These are phyloP conservation scores for Malurus elegans DNA, from an alignment of 2,113 vertebrate genomes.

Conservation along the genomic window DNA sequence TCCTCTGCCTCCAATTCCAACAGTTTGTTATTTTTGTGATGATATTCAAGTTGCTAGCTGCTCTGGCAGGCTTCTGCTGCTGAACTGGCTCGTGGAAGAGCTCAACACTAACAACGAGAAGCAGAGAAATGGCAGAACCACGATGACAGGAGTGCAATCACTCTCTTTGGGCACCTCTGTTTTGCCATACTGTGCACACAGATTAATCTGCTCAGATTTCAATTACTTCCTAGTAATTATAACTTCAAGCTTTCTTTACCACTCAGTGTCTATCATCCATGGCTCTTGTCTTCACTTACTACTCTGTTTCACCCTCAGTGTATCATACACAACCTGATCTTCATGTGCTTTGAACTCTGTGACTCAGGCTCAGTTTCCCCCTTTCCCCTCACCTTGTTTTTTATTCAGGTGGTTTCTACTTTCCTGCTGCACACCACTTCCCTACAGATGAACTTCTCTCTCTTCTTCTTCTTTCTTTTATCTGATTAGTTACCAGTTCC, in stretches of 20 bases:
- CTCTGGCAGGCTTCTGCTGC: neutral
- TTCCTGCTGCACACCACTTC: neutral
- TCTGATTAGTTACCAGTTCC: neutral
- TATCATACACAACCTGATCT: neutral
- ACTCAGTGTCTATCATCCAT: neutral
- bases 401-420: neutral
- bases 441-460: neutral
- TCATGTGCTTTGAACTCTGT: neutral
- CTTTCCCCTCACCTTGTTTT: neutral
- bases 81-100: neutral
- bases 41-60: neutral
- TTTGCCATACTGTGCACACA: neutral
- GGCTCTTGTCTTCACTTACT: neutral
- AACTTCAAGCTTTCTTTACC: neutral
- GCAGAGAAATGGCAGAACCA: neutral
- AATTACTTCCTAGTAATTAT: neutral
- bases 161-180: neutral
- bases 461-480: neutral
- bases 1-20: neutral
- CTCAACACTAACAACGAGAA: neutral
- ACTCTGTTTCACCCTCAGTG: neutral
- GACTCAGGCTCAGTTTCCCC: neutral
- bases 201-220: neutral
- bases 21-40: neutral
- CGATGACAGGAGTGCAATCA: neutral